These are phyloP conservation scores for Lates calcarifer DNA, from an alignment of 2,113 vertebrate species.

Conservation along the genomic window DNA sequence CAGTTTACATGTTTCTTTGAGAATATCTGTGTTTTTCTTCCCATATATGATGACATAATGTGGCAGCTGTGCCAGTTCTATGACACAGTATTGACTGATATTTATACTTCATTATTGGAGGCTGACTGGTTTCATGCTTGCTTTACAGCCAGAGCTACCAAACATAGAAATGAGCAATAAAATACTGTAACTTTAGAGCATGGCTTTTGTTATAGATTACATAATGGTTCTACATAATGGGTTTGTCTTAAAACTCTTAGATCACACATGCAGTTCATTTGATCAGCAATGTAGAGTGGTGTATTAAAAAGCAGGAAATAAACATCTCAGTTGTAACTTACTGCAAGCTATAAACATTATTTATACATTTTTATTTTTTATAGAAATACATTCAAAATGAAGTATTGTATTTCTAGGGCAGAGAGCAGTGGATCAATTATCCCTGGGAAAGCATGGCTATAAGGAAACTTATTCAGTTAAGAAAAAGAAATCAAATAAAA, in stretches of 20 bases:
- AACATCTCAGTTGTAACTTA: neutral
- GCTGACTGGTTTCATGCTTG: slow-evolving; percentile 22
- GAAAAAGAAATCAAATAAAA: neutral
- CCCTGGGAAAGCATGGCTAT: neutral
- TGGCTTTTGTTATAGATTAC: neutral
- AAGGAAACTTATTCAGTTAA: neutral
- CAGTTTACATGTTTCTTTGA: slow-evolving; percentile 46
- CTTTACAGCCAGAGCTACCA: slow-evolving; percentile 20
- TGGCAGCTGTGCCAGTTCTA: slow-evolving; percentile 27
- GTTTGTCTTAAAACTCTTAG: slow-evolving; percentile 3
- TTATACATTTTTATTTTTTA: neutral
- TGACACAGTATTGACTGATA: slow-evolving; percentile 38
- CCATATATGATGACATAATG: slow-evolving; percentile 27
- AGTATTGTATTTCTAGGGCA: slow-evolving; percentile 36
- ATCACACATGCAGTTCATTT: neutral
- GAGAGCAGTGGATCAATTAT: neutral
- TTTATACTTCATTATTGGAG: slow-evolving; percentile 16
- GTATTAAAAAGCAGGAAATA: neutral
- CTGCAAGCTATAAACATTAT: neutral
- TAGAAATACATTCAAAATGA: neutral
- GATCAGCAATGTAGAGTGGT: neutral
- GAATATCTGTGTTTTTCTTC: slow-evolving; percentile 21
- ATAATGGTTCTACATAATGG: neutral
- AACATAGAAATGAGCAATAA: neutral
- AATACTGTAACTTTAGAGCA: neutral